phyloP scores from a whole-genome alignment of 35 echinoderm and acorn worm genomes.

The Lytechinus pictus region DNA sequence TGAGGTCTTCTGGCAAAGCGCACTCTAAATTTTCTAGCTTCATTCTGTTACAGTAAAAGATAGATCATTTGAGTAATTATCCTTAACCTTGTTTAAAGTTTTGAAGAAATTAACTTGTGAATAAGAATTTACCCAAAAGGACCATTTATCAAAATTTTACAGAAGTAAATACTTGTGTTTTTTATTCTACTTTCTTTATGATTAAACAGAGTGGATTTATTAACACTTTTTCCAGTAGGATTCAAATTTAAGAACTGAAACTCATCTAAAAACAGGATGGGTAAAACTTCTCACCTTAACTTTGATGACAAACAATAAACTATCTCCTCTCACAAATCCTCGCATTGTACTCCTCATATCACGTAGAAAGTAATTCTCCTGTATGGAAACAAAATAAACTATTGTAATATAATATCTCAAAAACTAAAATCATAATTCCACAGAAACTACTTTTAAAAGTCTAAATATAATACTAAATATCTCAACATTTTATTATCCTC shows the following conservation, averaged over 20 bases:
- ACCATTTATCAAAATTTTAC: no score
- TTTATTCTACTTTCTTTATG: no score
- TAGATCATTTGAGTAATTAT: neutral
- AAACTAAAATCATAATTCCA: neutral
- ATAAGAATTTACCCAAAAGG: no score
- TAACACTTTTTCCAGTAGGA: no score
- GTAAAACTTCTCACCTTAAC: neutral
- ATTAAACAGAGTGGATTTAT: no score
- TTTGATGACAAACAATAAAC: neutral
- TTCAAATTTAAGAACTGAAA: no score
- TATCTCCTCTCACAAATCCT: neutral
- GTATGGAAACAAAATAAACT: neutral
- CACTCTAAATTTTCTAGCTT: slow-evolving; percentile 29
- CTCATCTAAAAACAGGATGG: neutral
- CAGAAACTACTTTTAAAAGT: neutral
- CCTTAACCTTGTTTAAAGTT: no score
- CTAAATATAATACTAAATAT: neutral
- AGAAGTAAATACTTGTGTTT: no score
- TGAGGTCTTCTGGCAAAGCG: neutral
- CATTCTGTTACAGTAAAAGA: neutral
- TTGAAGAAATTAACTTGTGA: no score
- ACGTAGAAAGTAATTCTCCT: neutral
- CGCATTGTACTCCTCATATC: neutral
- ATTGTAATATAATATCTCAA: neutral
- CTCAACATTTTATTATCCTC: neutral